These are phyloP conservation scores for Tinamus major DNA, from an alignment of 2,797 vertebrate species.

Conservation along the genomic window DNA sequence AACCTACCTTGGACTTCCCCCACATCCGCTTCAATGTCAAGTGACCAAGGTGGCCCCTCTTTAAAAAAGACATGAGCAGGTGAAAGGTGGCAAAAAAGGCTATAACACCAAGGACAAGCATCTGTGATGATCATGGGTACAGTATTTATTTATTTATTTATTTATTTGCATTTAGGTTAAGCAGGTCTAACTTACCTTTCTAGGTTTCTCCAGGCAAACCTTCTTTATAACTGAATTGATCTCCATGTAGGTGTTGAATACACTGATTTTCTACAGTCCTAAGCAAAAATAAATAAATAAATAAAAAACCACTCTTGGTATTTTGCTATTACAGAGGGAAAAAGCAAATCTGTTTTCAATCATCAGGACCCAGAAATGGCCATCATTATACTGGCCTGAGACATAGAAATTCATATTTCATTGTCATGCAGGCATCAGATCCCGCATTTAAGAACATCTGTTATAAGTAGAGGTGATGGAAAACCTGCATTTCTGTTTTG, in stretches of 20 bases:
- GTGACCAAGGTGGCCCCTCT: not conserved
- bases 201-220: not conserved
- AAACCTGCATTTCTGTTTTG: fast-evolving
- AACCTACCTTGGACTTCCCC: not conserved
- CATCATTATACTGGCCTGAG: not conserved
- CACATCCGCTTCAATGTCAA: not conserved
- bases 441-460: not conserved
- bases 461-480: not conserved
- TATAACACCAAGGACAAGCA: not conserved
- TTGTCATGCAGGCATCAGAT: not conserved
- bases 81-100: not conserved
- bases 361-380: not conserved
- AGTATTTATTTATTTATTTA: not conserved
- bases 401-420: not conserved
- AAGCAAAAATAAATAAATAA: not conserved
- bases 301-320: fast-evolving
- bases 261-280: not conserved
- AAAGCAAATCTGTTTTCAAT: not conserved
- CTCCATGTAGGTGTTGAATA: not conserved
- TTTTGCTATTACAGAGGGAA: not conserved
- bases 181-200: not conserved
- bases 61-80: not conserved
- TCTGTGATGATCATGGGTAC: not conserved
- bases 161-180: slow-evolving; percentile 6
- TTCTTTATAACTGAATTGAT: not conserved